These are phyloP conservation scores for Garra rufa DNA, from an alignment of 2,113 vertebrate species.

Conservation along the genomic window DNA sequence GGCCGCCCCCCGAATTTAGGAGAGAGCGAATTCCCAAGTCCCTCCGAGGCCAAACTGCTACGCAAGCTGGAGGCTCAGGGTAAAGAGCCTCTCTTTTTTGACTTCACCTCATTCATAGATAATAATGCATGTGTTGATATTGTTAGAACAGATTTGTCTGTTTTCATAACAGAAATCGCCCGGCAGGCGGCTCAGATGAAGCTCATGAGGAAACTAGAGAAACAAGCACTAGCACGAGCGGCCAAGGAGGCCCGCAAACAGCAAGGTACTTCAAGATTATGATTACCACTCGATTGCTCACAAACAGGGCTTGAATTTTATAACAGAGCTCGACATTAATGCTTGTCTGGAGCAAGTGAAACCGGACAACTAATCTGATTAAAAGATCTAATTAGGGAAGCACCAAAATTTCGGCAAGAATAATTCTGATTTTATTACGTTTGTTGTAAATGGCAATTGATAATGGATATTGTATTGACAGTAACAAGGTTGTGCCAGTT, in stretches of 20 bases:
- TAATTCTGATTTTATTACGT: too few relatives aligned
- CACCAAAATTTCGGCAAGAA: too few relatives aligned
- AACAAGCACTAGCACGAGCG: slow-evolving; percentile 92
- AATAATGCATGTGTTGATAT: neutral
- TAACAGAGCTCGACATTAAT: too few relatives aligned
- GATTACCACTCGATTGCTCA: neutral
- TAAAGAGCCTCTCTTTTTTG: slow-evolving; percentile 59
- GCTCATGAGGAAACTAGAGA: slow-evolving; percentile 97
- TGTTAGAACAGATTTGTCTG: neutral
- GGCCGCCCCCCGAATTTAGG: slow-evolving; percentile 91
- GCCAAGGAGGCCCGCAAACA: slow-evolving; percentile 98
- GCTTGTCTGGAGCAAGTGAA: too few relatives aligned
- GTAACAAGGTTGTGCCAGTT: too few relatives aligned
- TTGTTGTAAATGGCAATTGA: too few relatives aligned
- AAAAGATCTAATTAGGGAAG: too few relatives aligned
- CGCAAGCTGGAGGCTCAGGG: slow-evolving; percentile 97
- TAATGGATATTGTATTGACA: too few relatives aligned
- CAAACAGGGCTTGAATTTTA: too few relatives aligned
- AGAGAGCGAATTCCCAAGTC: slow-evolving; percentile 84
- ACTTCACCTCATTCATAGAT: neutral
- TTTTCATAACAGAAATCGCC: slow-evolving; percentile 86
- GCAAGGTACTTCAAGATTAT: slow-evolving; percentile 79
- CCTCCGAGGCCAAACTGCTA: slow-evolving; percentile 87
- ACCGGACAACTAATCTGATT: too few relatives aligned
- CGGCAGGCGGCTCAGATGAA: slow-evolving; percentile 98